These are phyloP conservation scores for Sminthurides bifidus DNA, from an alignment of 1,140 invertebrate genomes.

Conservation along the genomic window DNA sequence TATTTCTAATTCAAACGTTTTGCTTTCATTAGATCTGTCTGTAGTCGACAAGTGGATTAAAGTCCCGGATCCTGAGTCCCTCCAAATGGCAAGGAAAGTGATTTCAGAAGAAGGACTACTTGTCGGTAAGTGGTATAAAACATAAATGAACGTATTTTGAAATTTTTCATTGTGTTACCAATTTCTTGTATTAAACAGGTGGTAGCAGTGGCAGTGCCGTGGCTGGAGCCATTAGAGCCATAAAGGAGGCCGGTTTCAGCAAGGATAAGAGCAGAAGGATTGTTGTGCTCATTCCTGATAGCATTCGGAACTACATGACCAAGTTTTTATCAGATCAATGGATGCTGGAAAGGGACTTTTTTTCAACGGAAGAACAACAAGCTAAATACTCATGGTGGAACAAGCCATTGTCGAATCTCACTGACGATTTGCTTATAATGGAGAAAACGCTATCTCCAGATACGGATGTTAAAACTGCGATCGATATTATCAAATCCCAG, in stretches of 20 bases:
- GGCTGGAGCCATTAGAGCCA: slow-evolving; percentile 58
- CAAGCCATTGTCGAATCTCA: slow-evolving; percentile 48
- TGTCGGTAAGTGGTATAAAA: slow-evolving; percentile 46
- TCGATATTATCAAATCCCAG: slow-evolving; percentile 53
- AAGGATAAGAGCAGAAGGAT: slow-evolving; percentile 71
- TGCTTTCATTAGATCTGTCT: slow-evolving; percentile 43
- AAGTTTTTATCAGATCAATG: slow-evolving; percentile 93
- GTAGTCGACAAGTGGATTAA: slow-evolving; percentile 84
- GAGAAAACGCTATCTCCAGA: no score
- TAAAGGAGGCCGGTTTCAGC: slow-evolving; percentile 56
- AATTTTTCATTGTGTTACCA: background rate
- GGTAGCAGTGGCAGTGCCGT: slow-evolving; percentile 87
- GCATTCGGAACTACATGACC: slow-evolving; percentile 95
- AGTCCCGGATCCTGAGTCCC: slow-evolving; percentile 62
- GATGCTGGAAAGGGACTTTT: slow-evolving; percentile 49
- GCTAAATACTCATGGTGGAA: slow-evolving; percentile 53
- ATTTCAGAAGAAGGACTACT: slow-evolving; percentile 87
- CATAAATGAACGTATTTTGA: background rate
- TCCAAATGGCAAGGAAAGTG: slow-evolving; percentile 70
- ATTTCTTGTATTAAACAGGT: slow-evolving; percentile 40
- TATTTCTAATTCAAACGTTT: background rate
- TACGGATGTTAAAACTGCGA: slow-evolving; percentile 50
- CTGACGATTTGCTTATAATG: no score
- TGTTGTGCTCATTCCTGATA: slow-evolving; percentile 85
- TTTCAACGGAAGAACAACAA: slow-evolving; percentile 7